Evolutionary conservation across 1,140 invertebrate species (phyloP).

Genomic region (Neotoxoptera formosana): DNA sequence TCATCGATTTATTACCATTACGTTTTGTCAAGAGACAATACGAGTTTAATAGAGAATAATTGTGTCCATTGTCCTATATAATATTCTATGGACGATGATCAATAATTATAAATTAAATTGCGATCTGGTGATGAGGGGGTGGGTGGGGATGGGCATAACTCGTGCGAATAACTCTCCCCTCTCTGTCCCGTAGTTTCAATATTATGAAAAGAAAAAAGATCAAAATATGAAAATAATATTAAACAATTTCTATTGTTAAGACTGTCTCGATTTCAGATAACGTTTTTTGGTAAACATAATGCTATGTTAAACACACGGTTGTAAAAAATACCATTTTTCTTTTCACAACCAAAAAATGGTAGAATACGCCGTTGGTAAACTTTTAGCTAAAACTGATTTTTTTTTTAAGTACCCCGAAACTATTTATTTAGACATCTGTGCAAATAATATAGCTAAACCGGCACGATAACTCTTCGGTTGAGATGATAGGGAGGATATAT

Average conservation of each 20-base stretch:
- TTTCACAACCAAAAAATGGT: not conserved
- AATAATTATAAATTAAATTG: not conserved
- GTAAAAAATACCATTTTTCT: not conserved
- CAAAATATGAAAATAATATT: not conserved
- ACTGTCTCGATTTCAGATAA: not conserved
- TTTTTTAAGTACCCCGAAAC: not conserved
- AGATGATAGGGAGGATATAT: not conserved
- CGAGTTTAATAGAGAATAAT: not conserved
- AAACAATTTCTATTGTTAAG: not conserved
- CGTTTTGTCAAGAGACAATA: not conserved
- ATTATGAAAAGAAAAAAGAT: not conserved
- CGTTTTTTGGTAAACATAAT: not conserved
- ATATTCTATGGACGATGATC: not conserved
- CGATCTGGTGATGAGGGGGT: no score
- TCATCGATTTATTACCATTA: not conserved
- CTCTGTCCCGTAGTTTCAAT: not conserved
- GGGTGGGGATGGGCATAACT: not conserved
- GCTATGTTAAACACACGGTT: not conserved
- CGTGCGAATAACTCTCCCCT: not conserved
- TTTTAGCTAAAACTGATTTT: not conserved
- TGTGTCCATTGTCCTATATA: not conserved
- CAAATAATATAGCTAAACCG: not conserved
- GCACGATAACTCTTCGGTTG: not conserved
- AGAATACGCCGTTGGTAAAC: not conserved
- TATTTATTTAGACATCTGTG: constrained; percentile 12